A percentile compares a stretch with the other conserved stretches of the same genome.
Conservation (phyloP, 2,888 invertebrate species). For the Ernsta delagoae region DNA sequence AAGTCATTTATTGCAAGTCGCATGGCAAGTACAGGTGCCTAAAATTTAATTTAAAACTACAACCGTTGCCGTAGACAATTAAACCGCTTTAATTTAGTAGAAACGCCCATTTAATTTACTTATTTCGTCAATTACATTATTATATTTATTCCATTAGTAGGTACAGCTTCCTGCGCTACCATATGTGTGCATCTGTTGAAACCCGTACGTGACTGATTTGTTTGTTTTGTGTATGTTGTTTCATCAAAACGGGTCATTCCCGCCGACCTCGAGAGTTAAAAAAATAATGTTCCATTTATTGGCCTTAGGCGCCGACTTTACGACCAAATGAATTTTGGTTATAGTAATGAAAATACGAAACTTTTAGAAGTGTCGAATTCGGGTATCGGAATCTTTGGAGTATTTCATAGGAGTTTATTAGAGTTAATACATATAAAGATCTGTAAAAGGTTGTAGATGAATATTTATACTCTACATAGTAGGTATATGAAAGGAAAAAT, state of each 20-base stretch:
- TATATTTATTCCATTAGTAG: background rate
- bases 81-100: background rate
- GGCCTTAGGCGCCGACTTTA: conserved; percentile 45
- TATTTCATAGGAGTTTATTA: too few relatives aligned
- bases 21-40: too few relatives aligned
- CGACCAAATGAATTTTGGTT: conserved; percentile 35
- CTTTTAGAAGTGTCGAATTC: conserved; percentile 27
- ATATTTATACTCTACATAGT: too few relatives aligned
- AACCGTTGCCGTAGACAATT: too few relatives aligned
- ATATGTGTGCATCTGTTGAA: conserved; percentile 61
- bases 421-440: too few relatives aligned
- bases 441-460: too few relatives aligned
- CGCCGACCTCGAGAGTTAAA: conserved; percentile 35
- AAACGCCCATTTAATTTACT: background rate
- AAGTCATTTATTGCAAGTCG: too few relatives aligned
- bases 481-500: too few relatives aligned
- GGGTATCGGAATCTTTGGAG: background rate
- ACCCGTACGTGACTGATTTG: conserved; percentile 50
- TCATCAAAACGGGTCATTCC: conserved; percentile 48
- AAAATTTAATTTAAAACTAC: too few relatives aligned
- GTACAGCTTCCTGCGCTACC: conserved; percentile 33
- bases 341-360: conserved; percentile 17
- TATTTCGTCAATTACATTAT: background rate
- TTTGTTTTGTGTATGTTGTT: conserved; percentile 54
- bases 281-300: conserved; percentile 42